phyloP scores from a whole-genome alignment of 2,888 invertebrate genomes.

The Drosophila kanekoi region DNA sequence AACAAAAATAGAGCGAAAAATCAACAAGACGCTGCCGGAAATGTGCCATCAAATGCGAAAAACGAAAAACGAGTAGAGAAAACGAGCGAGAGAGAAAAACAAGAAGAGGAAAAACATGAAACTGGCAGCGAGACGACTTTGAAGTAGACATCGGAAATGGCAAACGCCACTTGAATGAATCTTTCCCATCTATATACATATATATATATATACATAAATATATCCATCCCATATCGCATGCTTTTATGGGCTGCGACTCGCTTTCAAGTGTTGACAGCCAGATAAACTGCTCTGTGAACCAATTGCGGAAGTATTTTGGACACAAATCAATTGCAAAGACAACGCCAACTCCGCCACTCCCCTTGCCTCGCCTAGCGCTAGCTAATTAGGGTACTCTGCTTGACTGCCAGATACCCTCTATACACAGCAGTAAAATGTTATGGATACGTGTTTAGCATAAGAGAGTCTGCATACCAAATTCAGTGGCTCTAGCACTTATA shows the following conservation, averaged over 20 bases:
- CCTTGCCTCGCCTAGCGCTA: too few relatives aligned
- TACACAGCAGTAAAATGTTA: background rate
- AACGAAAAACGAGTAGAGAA: background rate
- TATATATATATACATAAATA: background rate
- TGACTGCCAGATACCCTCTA: slow-evolving; percentile 11
- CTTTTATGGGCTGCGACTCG: slow-evolving; percentile 28
- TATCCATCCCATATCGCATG: slow-evolving; percentile 8
- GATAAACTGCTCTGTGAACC: slow-evolving; percentile 5
- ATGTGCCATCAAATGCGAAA: slow-evolving; percentile 59
- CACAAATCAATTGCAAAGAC: slow-evolving; percentile 46
- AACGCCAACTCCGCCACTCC: background rate
- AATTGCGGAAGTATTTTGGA: slow-evolving; percentile 55
- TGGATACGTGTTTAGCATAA: too few relatives aligned
- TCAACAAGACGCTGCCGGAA: slow-evolving; percentile 59
- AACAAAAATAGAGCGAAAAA: slow-evolving; percentile 62
- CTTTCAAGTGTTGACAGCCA: slow-evolving; percentile 55
- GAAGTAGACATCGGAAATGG: slow-evolving; percentile 62
- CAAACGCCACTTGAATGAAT: slow-evolving; percentile 48
- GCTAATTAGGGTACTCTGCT: too few relatives aligned
- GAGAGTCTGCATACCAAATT: background rate
- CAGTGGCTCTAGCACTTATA: background rate
- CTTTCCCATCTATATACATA: slow-evolving; percentile 3
- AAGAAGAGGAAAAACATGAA: slow-evolving; percentile 15
- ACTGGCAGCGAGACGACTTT: slow-evolving; percentile 38
- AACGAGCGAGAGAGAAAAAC: background rate